These are phyloP conservation scores for Byasa hedistus DNA, from an alignment of 2,888 invertebrate species.

Conservation along the genomic window DNA sequence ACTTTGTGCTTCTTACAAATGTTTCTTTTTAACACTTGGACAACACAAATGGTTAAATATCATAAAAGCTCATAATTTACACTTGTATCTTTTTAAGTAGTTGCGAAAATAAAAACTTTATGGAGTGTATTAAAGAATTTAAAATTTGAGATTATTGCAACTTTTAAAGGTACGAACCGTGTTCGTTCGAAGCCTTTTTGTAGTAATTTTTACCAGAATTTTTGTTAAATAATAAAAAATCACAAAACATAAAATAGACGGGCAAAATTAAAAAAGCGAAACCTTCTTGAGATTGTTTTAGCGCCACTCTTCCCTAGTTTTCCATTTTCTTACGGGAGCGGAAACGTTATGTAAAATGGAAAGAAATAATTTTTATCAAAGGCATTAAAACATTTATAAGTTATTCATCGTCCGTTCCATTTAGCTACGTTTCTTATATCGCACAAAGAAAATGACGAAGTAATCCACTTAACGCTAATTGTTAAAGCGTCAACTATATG, in stretches of 20 bases:
- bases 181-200: too few relatives aligned
- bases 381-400: slow-evolving; percentile 1
- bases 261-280: neutral
- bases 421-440: slow-evolving; percentile 9
- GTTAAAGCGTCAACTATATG: slow-evolving; percentile 26
- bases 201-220: too few relatives aligned
- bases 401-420: slow-evolving; percentile 11
- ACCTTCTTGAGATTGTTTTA: neutral
- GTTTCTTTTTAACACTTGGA: slow-evolving; percentile 2
- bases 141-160: too few relatives aligned
- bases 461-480: slow-evolving; percentile 19
- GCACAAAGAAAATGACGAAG: slow-evolving; percentile 9
- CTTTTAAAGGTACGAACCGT: too few relatives aligned
- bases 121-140: too few relatives aligned
- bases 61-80: neutral
- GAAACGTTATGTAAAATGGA: neutral
- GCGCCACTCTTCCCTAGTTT: neutral
- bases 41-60: neutral
- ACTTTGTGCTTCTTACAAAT: slow-evolving; percentile 13
- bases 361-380: neutral
- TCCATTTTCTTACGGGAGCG: neutral
- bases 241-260: too few relatives aligned
- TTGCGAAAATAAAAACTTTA: neutral
- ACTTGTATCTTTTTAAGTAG: neutral
- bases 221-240: too few relatives aligned